Percentiles rank a stretch among this genome's conserved stretches.
Conservation (phyloP, 2,888 invertebrate species). For the Sisyra terminalis region DNA sequence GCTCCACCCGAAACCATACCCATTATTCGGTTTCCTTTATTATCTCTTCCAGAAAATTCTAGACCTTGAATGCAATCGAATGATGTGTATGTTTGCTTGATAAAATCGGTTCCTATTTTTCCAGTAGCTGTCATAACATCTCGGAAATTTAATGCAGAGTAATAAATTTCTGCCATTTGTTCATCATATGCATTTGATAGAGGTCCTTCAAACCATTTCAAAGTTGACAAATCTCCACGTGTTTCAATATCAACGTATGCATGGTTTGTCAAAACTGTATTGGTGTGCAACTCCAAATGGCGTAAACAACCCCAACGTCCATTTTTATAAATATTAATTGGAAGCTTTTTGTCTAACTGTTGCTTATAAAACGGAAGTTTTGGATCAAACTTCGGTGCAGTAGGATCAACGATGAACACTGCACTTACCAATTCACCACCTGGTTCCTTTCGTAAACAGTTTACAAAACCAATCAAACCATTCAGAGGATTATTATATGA, state of each 20-base stretch:
- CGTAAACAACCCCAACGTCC: conserved; percentile 33
- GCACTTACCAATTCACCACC: conserved; percentile 36
- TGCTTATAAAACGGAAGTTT: conserved; percentile 44
- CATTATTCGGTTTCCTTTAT: conserved; percentile 22
- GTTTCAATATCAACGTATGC: conserved; percentile 61
- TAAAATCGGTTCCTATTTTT: conserved; percentile 65
- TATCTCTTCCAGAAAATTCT: conserved; percentile 40
- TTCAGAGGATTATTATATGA: conserved; percentile 47
- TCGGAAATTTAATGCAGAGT: conserved; percentile 78
- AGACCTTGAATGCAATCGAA: conserved; percentile 43
- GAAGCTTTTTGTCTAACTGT: conserved; percentile 56
- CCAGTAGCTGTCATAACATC: conserved; percentile 89
- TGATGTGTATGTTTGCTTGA: conserved; percentile 37
- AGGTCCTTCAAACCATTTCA: conserved; percentile 69
- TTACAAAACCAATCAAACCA: conserved; percentile 76
- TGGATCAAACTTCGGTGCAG: conserved; percentile 48
- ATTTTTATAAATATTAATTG: conserved; percentile 58
- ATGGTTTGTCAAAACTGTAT: conserved; percentile 37
- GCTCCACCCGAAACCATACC: conserved; percentile 32
- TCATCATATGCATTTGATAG: conserved; percentile 15
- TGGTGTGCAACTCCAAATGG: conserved; percentile 50
- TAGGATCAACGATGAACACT: conserved; percentile 41
- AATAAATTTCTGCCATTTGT: conserved; percentile 36
- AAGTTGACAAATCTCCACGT: conserved; percentile 71
- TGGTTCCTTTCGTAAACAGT: conserved; percentile 66